Percentiles rank a stretch among this genome's conserved stretches.
phyloP scores from a whole-genome alignment of 2,797 vertebrate species.

The Notoglanidium macrostoma region DNA sequence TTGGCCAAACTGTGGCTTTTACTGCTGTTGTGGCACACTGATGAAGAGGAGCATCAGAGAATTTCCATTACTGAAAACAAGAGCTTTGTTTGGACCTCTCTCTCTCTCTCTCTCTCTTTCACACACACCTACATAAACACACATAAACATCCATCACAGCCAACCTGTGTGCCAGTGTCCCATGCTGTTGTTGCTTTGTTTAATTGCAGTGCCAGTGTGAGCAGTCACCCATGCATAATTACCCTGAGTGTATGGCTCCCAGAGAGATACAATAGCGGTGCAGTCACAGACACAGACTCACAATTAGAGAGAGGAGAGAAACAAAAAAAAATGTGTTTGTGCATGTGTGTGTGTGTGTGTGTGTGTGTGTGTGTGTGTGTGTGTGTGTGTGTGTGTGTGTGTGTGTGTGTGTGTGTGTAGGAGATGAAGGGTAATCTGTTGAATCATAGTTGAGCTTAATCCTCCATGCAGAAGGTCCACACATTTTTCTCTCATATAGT shows the following conservation, averaged over 20 bases:
- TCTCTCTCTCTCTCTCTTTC: not conserved
- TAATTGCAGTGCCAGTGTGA: slow-evolving; percentile 62
- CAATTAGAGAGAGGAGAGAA: slow-evolving; percentile 28
- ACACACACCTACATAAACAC: slow-evolving; percentile 15
- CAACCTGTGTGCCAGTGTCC: slow-evolving; percentile 31
- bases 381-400: slow-evolving; percentile 9
- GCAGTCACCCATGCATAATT: slow-evolving; percentile 67
- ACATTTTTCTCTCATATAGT: slow-evolving; percentile 15
- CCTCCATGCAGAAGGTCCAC: slow-evolving; percentile 5
- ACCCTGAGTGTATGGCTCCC: slow-evolving; percentile 54
- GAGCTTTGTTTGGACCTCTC: not conserved
- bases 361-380: slow-evolving; percentile 31
- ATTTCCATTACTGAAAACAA: slow-evolving; percentile 7
- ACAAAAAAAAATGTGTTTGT: slow-evolving; percentile 22
- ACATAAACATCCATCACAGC: slow-evolving; percentile 28
- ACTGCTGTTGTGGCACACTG: not conserved
- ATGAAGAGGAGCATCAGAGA: slow-evolving; percentile 1
- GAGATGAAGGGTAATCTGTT: slow-evolving; percentile 13
- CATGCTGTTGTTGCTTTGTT: slow-evolving; percentile 47
- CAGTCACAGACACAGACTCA: slow-evolving; percentile 12
- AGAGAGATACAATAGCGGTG: slow-evolving; percentile 32
- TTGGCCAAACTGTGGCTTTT: not conserved
- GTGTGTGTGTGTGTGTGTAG: slow-evolving; percentile 26
- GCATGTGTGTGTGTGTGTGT: slow-evolving; percentile 6
- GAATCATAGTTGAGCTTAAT: slow-evolving; percentile 29